phyloP scores from a whole-genome alignment of 1,140 invertebrate genomes.

The Belonocnema kinseyi region DNA sequence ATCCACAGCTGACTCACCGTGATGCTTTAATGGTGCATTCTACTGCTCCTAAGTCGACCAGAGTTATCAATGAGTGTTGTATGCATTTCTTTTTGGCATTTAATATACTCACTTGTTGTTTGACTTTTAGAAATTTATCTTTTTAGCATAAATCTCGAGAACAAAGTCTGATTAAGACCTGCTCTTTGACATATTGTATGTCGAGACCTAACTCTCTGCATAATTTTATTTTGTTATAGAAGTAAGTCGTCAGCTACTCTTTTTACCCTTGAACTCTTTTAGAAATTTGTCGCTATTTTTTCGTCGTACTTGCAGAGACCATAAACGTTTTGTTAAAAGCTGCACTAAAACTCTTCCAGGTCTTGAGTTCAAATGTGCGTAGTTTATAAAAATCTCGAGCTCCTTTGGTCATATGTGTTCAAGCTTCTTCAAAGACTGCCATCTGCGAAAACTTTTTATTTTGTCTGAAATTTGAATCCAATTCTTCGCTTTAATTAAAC shows the following conservation, averaged over 20 bases:
- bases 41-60: background rate
- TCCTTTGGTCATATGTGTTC: slow-evolving; percentile 32
- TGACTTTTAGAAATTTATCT: background rate
- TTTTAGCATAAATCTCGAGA: slow-evolving; percentile 33
- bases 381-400: slow-evolving; percentile 26
- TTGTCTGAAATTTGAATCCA: slow-evolving; percentile 4
- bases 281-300: slow-evolving; percentile 33
- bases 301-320: background rate
- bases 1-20: background rate
- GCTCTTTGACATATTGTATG: slow-evolving; percentile 32
- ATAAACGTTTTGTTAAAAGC: slow-evolving; percentile 18
- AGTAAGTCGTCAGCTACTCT: slow-evolving; percentile 28
- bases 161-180: slow-evolving; percentile 35
- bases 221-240: slow-evolving; percentile 33
- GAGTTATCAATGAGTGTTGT: background rate
- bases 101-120: background rate
- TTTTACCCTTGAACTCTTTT: slow-evolving; percentile 25
- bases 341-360: slow-evolving; percentile 2
- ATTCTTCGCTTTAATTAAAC: too few species aligned
- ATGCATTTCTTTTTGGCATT: too few species aligned
- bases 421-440: slow-evolving; percentile 29
- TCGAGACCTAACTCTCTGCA: slow-evolving; percentile 26
- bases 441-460: slow-evolving; percentile 11
- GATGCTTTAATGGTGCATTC: slow-evolving; percentile 4
- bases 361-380: background rate